phyloP scores from a whole-genome alignment of 2,113 vertebrate genomes.

The Hippocampus barbouri region DNA sequence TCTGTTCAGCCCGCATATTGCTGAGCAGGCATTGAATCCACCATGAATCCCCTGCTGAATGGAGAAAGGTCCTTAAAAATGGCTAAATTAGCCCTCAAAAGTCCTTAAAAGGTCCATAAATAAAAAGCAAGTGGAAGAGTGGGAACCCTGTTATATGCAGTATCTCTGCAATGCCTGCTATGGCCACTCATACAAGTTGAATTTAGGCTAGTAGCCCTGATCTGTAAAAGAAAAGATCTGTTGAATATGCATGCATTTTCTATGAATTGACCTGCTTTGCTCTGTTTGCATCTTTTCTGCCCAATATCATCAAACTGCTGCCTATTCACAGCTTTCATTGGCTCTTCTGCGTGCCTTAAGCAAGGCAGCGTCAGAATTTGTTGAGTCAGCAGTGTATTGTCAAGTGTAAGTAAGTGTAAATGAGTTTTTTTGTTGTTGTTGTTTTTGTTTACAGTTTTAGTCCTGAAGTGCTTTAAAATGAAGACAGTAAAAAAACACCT shows the following conservation, averaged over 20 bases:
- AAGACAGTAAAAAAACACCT: not conserved
- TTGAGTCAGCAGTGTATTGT: not conserved
- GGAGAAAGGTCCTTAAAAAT: too few relatives aligned
- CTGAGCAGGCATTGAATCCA: too few relatives aligned
- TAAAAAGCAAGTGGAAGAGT: too few relatives aligned
- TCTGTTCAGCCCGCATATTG: too few relatives aligned
- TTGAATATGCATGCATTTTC: constrained; percentile 43
- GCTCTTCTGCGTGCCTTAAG: constrained; percentile 38
- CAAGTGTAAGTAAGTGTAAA: not conserved
- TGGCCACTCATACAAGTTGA: constrained; percentile 35
- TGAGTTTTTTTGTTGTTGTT: too few relatives aligned
- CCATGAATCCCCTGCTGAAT: too few relatives aligned
- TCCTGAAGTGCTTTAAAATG: not conserved
- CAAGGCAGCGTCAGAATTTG: not conserved
- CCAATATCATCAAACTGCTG: constrained; percentile 44
- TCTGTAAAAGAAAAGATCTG: constrained; percentile 41
- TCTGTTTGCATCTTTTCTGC: constrained; percentile 45
- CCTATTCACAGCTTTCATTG: constrained; percentile 28
- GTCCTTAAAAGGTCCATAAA: too few relatives aligned
- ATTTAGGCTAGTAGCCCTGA: constrained; percentile 26
- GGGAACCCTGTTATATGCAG: too few relatives aligned
- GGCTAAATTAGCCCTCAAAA: too few relatives aligned
- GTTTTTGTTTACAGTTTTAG: not conserved
- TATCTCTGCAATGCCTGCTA: constrained; percentile 20
- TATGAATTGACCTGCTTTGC: constrained; percentile 41